Conservation (phyloP, 92 coral and sea anemone genomes). For the Porites divaricata region DNA sequence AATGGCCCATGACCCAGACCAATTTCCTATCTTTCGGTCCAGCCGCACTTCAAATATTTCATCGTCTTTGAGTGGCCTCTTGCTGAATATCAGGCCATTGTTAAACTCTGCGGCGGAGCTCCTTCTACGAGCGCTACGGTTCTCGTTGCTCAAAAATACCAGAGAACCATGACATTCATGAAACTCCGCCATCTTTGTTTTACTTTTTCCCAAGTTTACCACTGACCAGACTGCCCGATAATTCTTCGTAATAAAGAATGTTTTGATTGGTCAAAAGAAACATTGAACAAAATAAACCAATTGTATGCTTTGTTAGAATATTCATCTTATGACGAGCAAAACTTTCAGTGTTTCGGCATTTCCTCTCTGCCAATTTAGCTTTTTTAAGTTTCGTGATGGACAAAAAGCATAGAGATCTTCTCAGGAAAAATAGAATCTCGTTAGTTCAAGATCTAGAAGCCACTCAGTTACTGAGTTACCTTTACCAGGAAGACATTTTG, state of each 20-base stretch:
- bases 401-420: slow-evolving; percentile 67
- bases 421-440: slow-evolving; percentile 74
- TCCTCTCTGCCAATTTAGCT: too few relatives aligned
- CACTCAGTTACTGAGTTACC: slow-evolving; percentile 56
- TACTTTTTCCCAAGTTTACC: slow-evolving; percentile 44
- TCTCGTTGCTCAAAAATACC: slow-evolving; percentile 77
- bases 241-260: neutral
- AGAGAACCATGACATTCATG: slow-evolving; percentile 88
- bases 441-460: slow-evolving; percentile 86
- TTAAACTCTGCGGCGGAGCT: slow-evolving; percentile 92
- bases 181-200: slow-evolving; percentile 87
- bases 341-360: too few relatives aligned
- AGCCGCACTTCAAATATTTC: slow-evolving; percentile 88
- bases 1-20: slow-evolving; percentile 95
- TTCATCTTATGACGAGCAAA: neutral
- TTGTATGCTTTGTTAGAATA: slow-evolving; percentile 4
- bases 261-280: slow-evolving; percentile 5
- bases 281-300: neutral
- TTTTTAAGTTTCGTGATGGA: neutral
- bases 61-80: slow-evolving; percentile 56
- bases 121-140: slow-evolving; percentile 87
- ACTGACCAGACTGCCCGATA: slow-evolving; percentile 41
- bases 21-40: slow-evolving; percentile 79
- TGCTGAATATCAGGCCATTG: slow-evolving; percentile 93
- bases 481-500: slow-evolving; percentile 77